These are phyloP conservation scores for Cheirogaleus major DNA, from an alignment of 2,797 vertebrate species.

Conservation along the genomic window DNA sequence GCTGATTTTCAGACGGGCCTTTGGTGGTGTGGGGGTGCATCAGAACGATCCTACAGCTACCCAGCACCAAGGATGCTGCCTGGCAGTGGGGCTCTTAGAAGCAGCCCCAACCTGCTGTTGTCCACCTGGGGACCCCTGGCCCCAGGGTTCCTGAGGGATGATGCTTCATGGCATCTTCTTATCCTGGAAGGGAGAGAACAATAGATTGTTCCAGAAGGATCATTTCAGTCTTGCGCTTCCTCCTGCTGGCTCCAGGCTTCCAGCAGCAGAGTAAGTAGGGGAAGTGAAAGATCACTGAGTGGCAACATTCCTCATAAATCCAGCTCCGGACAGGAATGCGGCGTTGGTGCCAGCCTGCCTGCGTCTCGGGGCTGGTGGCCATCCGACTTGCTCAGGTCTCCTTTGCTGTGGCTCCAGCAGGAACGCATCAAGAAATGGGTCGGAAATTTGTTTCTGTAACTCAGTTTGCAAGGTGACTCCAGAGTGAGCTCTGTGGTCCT, in stretches of 20 bases:
- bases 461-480: fast-evolving
- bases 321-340: not conserved
- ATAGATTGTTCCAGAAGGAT: not conserved
- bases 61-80: not conserved
- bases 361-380: fast-evolving
- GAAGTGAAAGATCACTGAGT: not conserved
- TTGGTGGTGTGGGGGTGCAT: too few relatives aligned
- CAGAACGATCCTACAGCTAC: fast-evolving
- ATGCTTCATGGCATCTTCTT: not conserved
- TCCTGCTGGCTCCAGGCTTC: not conserved
- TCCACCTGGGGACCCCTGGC: fast-evolving
- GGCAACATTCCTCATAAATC: too few relatives aligned
- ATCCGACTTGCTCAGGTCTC: fast-evolving
- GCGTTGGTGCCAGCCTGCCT: not conserved
- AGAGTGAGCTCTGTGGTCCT: not conserved
- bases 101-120: fast-evolving
- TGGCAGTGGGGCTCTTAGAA: not conserved
- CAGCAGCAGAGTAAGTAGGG: fast-evolving
- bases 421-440: too few relatives aligned
- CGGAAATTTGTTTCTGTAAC: not conserved
- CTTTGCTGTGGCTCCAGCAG: not conserved
- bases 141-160: not conserved
- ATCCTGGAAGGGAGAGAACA: not conserved
- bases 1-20: not conserved
- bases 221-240: not conserved